These are phyloP conservation scores for Malacosoma neustria DNA, from an alignment of 2,888 invertebrate species.

Conservation along the genomic window DNA sequence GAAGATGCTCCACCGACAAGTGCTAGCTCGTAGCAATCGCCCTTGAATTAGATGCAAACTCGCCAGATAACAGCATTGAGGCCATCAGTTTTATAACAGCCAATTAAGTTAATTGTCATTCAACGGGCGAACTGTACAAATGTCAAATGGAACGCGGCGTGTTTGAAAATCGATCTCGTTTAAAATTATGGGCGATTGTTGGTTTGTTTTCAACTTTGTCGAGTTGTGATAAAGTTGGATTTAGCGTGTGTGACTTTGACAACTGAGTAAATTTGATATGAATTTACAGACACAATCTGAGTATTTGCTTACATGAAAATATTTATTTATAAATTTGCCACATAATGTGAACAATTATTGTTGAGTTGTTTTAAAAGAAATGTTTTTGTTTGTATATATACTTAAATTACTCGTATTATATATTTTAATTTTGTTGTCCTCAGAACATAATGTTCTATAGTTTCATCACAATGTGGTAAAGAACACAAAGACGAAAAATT, in stretches of 20 bases:
- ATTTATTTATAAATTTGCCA: no score
- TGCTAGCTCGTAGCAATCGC: neutral
- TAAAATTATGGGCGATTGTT: neutral
- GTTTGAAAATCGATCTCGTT: neutral
- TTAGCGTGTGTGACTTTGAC: neutral
- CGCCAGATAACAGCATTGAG: neutral
- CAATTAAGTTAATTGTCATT: slow-evolving; percentile 4
- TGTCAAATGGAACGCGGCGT: slow-evolving; percentile 1
- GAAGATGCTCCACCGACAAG: no score
- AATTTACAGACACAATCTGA: no score
- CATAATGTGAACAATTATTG: no score
- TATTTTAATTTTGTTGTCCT: no score
- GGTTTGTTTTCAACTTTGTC: neutral
- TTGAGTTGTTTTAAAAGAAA: no score
- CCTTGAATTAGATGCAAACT: neutral
- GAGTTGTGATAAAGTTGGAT: neutral
- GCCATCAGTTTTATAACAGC: neutral
- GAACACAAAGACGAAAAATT: no score
- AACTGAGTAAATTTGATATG: neutral
- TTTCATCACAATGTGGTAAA: no score
- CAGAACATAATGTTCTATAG: no score
- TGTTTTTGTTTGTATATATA: no score
- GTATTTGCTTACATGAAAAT: no score
- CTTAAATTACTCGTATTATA: no score
- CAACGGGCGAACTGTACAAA: neutral